phyloP scores from a whole-genome alignment of 2,888 invertebrate genomes.

The Amphimallon solstitiale region DNA sequence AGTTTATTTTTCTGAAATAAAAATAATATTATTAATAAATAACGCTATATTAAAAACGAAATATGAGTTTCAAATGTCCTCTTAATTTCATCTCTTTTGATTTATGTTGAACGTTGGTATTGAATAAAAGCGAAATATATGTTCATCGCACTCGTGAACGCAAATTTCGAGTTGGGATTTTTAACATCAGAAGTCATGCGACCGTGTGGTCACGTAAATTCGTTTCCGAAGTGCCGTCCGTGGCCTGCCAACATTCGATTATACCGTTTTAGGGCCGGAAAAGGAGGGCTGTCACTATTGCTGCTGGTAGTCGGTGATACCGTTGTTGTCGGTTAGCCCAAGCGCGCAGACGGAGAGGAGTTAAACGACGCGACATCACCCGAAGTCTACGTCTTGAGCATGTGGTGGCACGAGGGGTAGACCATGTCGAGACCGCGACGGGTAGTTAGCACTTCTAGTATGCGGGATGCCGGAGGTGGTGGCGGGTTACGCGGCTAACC shows the following conservation, averaged over 20 bases:
- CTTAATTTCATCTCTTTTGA: too few relatives aligned
- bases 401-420: slow-evolving; percentile 34
- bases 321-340: slow-evolving; percentile 26
- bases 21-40: too few relatives aligned
- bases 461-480: slow-evolving; percentile 56
- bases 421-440: slow-evolving; percentile 40
- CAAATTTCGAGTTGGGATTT: slow-evolving; percentile 1
- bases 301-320: slow-evolving; percentile 17
- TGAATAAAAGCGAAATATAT: too few relatives aligned
- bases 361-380: slow-evolving; percentile 15
- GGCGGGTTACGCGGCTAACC: slow-evolving; percentile 52
- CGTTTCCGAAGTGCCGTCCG: slow-evolving; percentile 18
- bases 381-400: slow-evolving; percentile 31
- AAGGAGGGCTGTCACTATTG: slow-evolving; percentile 3
- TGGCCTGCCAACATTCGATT: slow-evolving; percentile 22
- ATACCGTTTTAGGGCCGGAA: slow-evolving; percentile 13
- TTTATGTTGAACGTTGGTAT: too few relatives aligned
- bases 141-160: neutral
- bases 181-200: slow-evolving; percentile 11
- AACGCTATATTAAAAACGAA: too few relatives aligned
- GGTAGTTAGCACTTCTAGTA: slow-evolving; percentile 48
- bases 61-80: too few relatives aligned
- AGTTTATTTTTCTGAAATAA: too few relatives aligned
- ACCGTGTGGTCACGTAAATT: slow-evolving; percentile 20
- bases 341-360: slow-evolving; percentile 21